Base-by-base conservation (phyloP, 2,888 invertebrate genomes). In the Diploptera punctata region DNA sequence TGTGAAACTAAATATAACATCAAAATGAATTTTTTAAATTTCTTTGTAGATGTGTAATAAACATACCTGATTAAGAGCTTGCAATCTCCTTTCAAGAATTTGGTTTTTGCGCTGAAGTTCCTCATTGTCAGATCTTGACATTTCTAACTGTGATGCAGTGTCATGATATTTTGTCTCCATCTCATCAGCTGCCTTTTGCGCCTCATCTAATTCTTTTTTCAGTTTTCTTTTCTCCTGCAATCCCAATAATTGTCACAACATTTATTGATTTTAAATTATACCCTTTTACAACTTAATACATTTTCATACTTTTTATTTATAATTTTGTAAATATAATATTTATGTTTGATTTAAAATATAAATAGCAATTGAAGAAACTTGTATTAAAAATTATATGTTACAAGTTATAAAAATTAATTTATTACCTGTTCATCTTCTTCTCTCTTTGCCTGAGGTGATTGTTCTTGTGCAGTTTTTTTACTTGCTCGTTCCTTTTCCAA, bases 111-210 rank as follows among this genome's bases (percentile, higher is more conserved):
- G 88, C 81, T 91, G 93, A 74, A 91, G 87, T 80, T 95, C 94
- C 80, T 95, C 95, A 77, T 94, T 83, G 80, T 94, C 93, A 71
- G 89, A 87, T 79, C 90, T 89, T 0, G 90, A 89, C 69, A 88
- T 87, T 78, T 94, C 94, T 77, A 94, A 85, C 80, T 93, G 89
- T 79, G 93, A 93, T 13, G 91, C 91, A 0, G 91, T 90, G 76
- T 89, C 87, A 73, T 91, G 88, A 80, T 91, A 94, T 81, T 93
- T 92, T 79, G 90, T 91, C 79, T 95, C 94, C 78, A 94, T 86
- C 79, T 92, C 91, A 79, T 94, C 93, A 0, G 93, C 91, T 9
- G 90, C 90, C 79, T 91, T 91, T 78, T 92, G 90, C 0, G 93
- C 91, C 78, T 91, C 90, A 65, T 91, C 90, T 0, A 91, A 91